Conservation (phyloP, 2,797 vertebrate genomes). For the Anguilla pacifica region DNA sequence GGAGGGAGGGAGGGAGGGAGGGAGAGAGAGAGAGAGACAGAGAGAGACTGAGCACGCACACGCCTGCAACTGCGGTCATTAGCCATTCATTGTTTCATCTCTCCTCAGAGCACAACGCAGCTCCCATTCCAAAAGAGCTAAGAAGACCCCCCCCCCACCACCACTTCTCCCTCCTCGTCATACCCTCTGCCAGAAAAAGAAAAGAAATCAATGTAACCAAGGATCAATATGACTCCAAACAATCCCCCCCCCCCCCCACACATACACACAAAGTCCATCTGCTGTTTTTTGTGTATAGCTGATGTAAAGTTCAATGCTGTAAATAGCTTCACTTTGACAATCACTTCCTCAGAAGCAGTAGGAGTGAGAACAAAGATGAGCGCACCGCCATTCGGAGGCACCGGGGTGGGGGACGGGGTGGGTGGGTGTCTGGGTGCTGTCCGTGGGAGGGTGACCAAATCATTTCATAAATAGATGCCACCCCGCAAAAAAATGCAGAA, state of each 20-base stretch:
- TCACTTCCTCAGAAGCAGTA: constrained; percentile 37
- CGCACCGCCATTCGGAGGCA: not conserved
- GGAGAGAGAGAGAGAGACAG: not conserved
- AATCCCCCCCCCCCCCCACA: not conserved
- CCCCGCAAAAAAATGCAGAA: not conserved
- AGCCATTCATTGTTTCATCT: constrained; percentile 68
- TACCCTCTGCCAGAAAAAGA: constrained; percentile 53
- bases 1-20: not conserved
- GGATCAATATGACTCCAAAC: constrained; percentile 60
- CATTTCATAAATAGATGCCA: not conserved
- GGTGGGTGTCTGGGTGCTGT: not conserved
- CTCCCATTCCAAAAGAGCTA: constrained; percentile 69
- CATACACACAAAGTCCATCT: constrained; percentile 53
- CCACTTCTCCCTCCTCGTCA: constrained; percentile 56
- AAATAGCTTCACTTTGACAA: constrained; percentile 55
- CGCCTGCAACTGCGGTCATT: constrained; percentile 54
- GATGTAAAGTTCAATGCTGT: constrained; percentile 63
- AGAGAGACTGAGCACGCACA: constrained; percentile 52
- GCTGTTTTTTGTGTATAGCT: constrained; percentile 57
- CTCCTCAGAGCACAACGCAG: constrained; percentile 57
- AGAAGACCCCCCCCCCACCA: constrained; percentile 49
- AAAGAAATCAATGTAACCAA: constrained; percentile 62
- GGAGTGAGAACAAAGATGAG: constrained; percentile 34
- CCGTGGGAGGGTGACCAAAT: constrained; percentile 34
- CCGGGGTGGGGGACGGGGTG: constrained; percentile 3